Evolutionary conservation across 2,888 invertebrate species (phyloP), one percentile per base, ranked within the genome.

Genomic region (Neocrepidodera transversa): DNA sequence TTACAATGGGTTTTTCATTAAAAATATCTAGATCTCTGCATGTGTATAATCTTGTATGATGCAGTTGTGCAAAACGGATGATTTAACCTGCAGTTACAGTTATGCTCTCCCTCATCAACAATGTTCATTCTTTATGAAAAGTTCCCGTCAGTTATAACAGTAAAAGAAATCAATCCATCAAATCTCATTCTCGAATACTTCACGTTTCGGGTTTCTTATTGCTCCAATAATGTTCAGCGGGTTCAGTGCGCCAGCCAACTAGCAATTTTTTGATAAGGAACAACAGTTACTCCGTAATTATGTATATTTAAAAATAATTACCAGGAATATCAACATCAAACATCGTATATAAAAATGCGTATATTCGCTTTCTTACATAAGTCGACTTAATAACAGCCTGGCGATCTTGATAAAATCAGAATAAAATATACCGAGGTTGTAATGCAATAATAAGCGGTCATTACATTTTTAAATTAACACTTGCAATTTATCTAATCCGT

Each of bases 241-340:
- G 49, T 43, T 43, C 35, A 17, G 38, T 36, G 43, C 55, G 14
- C 48, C 54, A 48, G 14, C 48, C 54, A 48, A 23, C 52, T 38
- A 47, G 32, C 62, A 59, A 51, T 57, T 58, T 62, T 61, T 59
- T 54, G 62, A 62, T 58, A 59, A 62, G 55, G 45, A 60, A 52
- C 51, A 35, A 60, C 62, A 36, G 63, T 58, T 60, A 57, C 63
- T 61, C 55, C 18, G 42, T 62, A 63, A 65, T 63, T 65, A 63
- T 65, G 65, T 63, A 58, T 63, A 60, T 62, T 62, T 63, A 65
- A 65, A 65, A 65, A 65, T 65, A 63, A 65, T 65, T 65, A 62
- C 64, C 47, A 53, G 49, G 50, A 54, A 62, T 63, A 65, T 63
- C 63, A 54, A 56, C 63, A 56, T 60, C 59, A 51, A 51, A 59